Percentiles rank a stretch among this genome's conserved stretches.
These are phyloP conservation scores for Alexandromys fortis DNA, from an alignment of 2,113 vertebrate genomes.

Conservation along the genomic window DNA sequence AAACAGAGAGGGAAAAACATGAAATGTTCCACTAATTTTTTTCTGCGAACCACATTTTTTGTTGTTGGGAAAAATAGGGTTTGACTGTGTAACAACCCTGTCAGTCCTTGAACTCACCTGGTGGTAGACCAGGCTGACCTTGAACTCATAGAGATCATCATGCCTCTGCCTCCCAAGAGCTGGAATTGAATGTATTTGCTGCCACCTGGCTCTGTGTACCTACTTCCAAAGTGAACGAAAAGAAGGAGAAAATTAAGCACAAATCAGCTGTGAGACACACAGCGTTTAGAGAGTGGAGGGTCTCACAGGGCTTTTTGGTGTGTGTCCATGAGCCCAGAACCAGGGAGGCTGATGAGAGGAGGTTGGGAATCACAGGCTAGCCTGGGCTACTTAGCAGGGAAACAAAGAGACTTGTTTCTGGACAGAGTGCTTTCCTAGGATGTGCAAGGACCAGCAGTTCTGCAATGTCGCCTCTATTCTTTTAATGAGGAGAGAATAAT, in stretches of 20 bases:
- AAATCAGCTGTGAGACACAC: not conserved
- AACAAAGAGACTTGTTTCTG: not conserved
- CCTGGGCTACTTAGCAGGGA: not conserved
- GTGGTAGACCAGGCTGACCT: too few species aligned
- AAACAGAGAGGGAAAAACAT: not conserved
- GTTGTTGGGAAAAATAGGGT: not conserved
- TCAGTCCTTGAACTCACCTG: rapidly evolving
- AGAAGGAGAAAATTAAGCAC: not conserved
- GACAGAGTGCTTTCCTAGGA: not conserved
- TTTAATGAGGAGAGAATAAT: not conserved
- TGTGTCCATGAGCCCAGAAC: not conserved
- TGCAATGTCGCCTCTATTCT: not conserved
- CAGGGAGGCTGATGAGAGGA: too few species aligned
- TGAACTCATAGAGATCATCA: not conserved
- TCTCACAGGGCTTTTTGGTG: too few species aligned
- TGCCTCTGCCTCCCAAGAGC: not conserved
- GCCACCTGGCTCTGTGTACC: not conserved
- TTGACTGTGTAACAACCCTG: not conserved
- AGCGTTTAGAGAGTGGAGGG: not conserved
- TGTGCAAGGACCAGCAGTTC: not conserved
- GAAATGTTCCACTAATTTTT: not conserved
- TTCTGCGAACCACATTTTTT: too few species aligned
- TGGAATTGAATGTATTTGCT: not conserved
- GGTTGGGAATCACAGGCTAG: too few species aligned
- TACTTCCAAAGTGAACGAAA: not conserved